Conservation (phyloP, 2,888 invertebrate species). For the Pandemis corylana region DNA sequence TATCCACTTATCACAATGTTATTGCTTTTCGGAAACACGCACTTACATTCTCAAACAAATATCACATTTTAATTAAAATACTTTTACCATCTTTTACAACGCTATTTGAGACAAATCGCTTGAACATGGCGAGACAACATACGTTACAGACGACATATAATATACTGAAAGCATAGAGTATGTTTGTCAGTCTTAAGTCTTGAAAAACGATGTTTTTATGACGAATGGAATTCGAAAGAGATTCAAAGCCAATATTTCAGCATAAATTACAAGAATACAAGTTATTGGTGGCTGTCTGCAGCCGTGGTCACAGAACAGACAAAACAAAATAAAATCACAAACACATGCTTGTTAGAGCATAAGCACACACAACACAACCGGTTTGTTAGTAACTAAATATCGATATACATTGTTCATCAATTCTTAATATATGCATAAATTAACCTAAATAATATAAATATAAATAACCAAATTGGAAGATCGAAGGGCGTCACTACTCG, state of each 20-base stretch:
- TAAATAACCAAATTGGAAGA: conserved; percentile 81
- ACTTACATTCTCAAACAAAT: conserved; percentile 72
- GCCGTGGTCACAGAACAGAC: conserved; percentile 49
- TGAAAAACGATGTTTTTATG: conserved; percentile 58
- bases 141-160: conserved; percentile 56
- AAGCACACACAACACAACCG: conserved; percentile 84
- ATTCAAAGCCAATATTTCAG: conserved; percentile 76
- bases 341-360: conserved; percentile 83
- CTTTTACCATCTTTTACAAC: conserved; percentile 61
- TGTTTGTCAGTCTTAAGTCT: conserved; percentile 71
- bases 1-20: conserved; percentile 79
- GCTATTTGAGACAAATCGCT: conserved; percentile 58
- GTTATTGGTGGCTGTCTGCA: conserved; percentile 60
- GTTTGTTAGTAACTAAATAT: conserved; percentile 81
- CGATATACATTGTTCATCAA: conserved; percentile 78
- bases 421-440: conserved; percentile 70
- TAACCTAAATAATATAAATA: conserved; percentile 70
- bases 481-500: conserved; percentile 63
- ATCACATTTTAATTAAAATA: conserved; percentile 80
- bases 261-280: conserved; percentile 80
- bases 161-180: conserved; percentile 50
- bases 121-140: conserved; percentile 54
- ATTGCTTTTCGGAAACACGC: conserved; percentile 82
- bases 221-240: conserved; percentile 62
- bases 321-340: conserved; percentile 71